Conservation (phyloP, 2,113 vertebrate genomes). For the Ibidorhyncha struthersii region DNA sequence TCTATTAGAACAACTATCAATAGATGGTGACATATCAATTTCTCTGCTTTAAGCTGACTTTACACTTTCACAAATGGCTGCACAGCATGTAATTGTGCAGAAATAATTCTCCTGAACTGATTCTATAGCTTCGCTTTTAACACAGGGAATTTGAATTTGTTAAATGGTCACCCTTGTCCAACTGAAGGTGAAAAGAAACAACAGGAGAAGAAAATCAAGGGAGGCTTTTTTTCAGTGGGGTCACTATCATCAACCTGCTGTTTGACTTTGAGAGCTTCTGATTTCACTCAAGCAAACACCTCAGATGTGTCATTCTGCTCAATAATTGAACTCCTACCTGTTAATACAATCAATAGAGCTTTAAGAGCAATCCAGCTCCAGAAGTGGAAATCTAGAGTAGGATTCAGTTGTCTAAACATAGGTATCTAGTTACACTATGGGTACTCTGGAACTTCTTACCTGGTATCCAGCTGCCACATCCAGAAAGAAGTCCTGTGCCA, state of each 20-base stretch:
- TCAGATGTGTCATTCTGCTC: neutral
- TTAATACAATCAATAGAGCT: neutral
- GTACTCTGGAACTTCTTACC: neutral
- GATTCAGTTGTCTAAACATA: neutral
- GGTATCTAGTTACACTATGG: too few relatives aligned
- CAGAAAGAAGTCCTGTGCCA: neutral
- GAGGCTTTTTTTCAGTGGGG: neutral
- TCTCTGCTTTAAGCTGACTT: constrained; percentile 69
- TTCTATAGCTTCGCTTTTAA: constrained; percentile 6
- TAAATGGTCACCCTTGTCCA: neutral
- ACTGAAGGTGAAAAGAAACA: constrained; percentile 9
- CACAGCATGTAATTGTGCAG: constrained; percentile 71
- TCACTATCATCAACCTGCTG: neutral
- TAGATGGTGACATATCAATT: constrained; percentile 70
- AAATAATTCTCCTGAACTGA: constrained; percentile 66
- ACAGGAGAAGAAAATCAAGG: neutral
- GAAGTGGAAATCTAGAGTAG: neutral
- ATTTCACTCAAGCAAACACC: neutral
- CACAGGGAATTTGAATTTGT: constrained; percentile 12
- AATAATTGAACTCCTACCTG: neutral
- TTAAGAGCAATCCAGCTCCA: neutral
- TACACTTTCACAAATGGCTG: constrained; percentile 73
- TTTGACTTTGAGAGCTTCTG: neutral
- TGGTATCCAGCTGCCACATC: neutral
- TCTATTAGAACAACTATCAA: constrained; percentile 63